Percentiles rank a stretch among this genome's conserved stretches.
phyloP scores from a whole-genome alignment of 2,113 vertebrate species.

The Pachycephala philippinensis region DNA sequence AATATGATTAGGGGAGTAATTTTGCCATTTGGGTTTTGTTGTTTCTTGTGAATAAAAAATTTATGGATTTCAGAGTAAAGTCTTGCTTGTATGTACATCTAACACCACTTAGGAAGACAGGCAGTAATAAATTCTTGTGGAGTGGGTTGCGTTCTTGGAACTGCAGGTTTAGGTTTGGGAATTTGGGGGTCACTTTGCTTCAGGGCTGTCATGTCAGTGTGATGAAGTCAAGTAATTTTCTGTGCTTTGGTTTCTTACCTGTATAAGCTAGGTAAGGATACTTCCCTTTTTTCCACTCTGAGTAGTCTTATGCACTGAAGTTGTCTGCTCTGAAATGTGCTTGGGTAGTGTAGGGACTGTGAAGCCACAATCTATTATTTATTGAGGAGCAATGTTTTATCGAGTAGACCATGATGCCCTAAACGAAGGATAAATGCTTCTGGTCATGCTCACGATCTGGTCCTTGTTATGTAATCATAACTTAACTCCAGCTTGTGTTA shows the following conservation, averaged over 20 bases:
- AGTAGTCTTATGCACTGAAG: neutral
- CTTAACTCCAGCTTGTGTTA: neutral
- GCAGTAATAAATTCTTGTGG: neutral
- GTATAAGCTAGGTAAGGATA: neutral
- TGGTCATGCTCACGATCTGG: neutral
- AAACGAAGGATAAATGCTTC: neutral
- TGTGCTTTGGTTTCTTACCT: neutral
- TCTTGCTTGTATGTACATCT: neutral
- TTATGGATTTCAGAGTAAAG: neutral
- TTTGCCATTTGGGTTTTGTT: neutral
- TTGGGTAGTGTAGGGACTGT: neutral
- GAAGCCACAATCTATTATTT: neutral
- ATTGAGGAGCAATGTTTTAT: neutral
- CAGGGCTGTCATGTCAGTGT: neutral
- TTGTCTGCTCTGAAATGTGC: neutral
- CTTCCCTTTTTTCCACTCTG: neutral
- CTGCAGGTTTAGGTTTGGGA: neutral
- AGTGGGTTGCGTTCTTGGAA: neutral
- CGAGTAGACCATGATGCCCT: rapidly evolving
- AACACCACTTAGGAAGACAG: neutral
- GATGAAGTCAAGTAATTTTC: neutral
- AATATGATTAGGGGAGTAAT: neutral
- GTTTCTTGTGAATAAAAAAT: neutral
- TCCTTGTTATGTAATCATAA: neutral
- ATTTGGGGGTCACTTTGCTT: neutral